Base-by-base conservation (phyloP, 2,113 vertebrate species). In the Dinomys branickii region DNA sequence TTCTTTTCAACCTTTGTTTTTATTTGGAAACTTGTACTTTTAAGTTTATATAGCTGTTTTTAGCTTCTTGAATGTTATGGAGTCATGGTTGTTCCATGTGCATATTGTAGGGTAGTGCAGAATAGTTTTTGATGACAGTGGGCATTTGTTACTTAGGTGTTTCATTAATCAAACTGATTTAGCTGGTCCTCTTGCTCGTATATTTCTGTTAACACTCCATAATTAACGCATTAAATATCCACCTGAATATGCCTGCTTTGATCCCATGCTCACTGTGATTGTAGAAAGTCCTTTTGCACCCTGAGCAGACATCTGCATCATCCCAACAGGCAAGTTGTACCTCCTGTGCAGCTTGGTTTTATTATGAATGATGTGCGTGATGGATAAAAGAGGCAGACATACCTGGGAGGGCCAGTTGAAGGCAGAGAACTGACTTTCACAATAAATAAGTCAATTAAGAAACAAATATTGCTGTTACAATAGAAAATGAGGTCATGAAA, bases 1-100 rank as follows among this genome's bases (percentile, higher is more conserved):
- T 88, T 3, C 11, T 85, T 58, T 50, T 59, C 73, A 6, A 47
- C 9, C 4, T 58, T 90, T 90, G 41, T 58, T 89, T 92, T 81
- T 89, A 44, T 92, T 85, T 95, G 84, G 22, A 85, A 73, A 92
- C 35, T 80, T 92, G 1, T 22, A 47, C 91, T 50, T 94, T 28
- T 47, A 91, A 88, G 12, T 88, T 88, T 90, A 65, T 5, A 3
- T 65, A 94, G 33, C 22, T 84, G 13, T 77, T 16, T 84, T 7
- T 96, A 47, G 77, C 20, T 78, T 94, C 26, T 83, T 7, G 69
- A n/a, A 13, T 95, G 8, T 90, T 82, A n/a, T 0, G 1, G 26
- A 75, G 63, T 86, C 75, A 30, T 41, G 13, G 63, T 22, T 22
- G 33, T 73, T 71, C 58, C 33, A 35, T 52, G 10, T 33, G 50